A percentile compares a stretch with the other conserved stretches of the same genome.
Conservation (phyloP, 2,113 vertebrate species). For the Lontra canadensis region DNA sequence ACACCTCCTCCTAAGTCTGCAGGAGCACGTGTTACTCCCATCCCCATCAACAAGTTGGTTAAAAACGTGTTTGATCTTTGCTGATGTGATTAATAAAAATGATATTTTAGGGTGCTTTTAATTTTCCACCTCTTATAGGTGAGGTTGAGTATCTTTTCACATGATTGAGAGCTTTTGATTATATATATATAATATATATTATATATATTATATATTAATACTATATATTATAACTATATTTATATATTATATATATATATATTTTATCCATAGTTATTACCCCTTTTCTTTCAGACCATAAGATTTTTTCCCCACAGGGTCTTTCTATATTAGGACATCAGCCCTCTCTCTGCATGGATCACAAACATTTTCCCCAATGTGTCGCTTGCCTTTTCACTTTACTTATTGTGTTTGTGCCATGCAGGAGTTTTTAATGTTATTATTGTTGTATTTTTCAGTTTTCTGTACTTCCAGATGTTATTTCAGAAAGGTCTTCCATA, state of each 20-base stretch:
- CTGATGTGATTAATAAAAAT: neutral
- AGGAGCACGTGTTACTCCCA: neutral
- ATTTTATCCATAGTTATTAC: neutral
- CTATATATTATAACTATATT: no score
- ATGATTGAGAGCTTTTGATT: neutral
- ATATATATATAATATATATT: no score
- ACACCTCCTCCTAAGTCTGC: neutral
- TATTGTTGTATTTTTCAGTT: neutral
- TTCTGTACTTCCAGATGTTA: neutral
- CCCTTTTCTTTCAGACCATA: neutral
- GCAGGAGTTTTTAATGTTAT: neutral
- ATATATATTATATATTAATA: no score
- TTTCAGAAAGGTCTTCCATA: slow-evolving; percentile 14
- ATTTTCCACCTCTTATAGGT: neutral
- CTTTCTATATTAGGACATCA: neutral
- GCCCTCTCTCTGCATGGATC: neutral
- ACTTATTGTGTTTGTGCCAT: neutral
- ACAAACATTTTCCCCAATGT: neutral
- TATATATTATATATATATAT: no score
- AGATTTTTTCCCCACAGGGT: neutral
- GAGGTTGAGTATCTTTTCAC: neutral
- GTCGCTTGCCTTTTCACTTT: neutral
- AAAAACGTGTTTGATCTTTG: neutral
- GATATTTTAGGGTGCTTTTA: neutral
- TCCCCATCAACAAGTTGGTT: neutral